Base-by-base conservation (phyloP, 2,113 vertebrate species). In the Nannospalax galili region DNA sequence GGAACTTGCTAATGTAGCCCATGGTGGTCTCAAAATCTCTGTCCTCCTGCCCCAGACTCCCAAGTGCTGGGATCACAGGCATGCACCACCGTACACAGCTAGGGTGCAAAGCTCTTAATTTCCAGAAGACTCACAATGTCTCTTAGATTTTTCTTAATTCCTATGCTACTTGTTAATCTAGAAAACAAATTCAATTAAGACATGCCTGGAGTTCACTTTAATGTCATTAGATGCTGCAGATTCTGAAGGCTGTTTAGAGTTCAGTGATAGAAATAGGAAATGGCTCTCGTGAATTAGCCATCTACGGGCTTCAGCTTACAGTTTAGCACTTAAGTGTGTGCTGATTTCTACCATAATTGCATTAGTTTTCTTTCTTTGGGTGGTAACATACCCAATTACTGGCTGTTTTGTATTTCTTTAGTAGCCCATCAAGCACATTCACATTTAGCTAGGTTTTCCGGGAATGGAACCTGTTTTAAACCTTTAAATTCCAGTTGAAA, bases 171-270 rank as follows among this genome's bases (percentile, higher is more conserved):
- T 91, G 37, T 94, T 95, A 94, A 89, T 89, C 90, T 96, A 28
- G 35, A 65, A 94, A 94, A 84, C 87, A 95, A 88, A 96, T 88
- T 84, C 91, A 84, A 94, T 94, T 87, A 88, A 75, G 60, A 84
- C 7, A n/a, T 74, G 40, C 92, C n/a, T 73, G 37, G 69, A 70
- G 58, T 93, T 96, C 48, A 45, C 64, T 52, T 74, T 60, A 91
- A 95, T 72, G 48, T 45, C 73, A 73, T 95, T 93, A 74, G 82
- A 69, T 65, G 40, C 84, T 94, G n/a, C 60, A 60, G 79, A 45
- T 87, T 80, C 52, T 26, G 64, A 72, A 86, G 80, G 45, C 70
- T 79, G 37, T 65, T 91, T 48, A 72, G 48, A 60, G 65, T 45
- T 80, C 64, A 37, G 77, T 58, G 73, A 17, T 52, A 74, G 45